Percentiles rank a stretch among this genome's conserved stretches.
Evolutionary conservation across 1,140 invertebrate genomes (phyloP).

Genomic region (Drosophila lowei): DNA sequence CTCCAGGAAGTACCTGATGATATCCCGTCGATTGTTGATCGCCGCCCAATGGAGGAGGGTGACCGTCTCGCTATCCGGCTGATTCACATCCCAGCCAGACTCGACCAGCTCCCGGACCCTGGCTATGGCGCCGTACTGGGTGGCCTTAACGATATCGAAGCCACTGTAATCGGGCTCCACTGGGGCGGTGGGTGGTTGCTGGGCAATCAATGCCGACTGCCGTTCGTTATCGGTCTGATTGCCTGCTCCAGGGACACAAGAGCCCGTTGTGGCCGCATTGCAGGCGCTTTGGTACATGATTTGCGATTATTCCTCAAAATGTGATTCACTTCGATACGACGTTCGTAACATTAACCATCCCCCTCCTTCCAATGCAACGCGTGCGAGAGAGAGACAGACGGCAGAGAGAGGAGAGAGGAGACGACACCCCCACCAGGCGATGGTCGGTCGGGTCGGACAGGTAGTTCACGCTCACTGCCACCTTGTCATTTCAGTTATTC

Average conservation of each 20-base stretch:
- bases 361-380: constrained; percentile 45
- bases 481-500: background rate
- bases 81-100: constrained; percentile 94
- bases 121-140: constrained; percentile 94
- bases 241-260: constrained; percentile 84
- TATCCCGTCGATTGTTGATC: constrained; percentile 97
- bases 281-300: constrained; percentile 87
- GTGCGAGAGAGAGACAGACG: constrained; percentile 20
- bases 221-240: constrained; percentile 84
- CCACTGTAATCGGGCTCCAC: constrained; percentile 90
- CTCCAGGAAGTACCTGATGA: constrained; percentile 93
- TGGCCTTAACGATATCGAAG: constrained; percentile 97
- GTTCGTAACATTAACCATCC: constrained; percentile 68
- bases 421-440: constrained; percentile 66
- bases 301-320: constrained; percentile 48
- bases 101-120: constrained; percentile 94
- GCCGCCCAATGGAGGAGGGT: constrained; percentile 99
- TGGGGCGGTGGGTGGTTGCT: constrained; percentile 85
- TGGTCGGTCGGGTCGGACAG: constrained; percentile 32
- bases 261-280: constrained; percentile 85
- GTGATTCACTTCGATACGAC: constrained; percentile 63
- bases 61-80: constrained; percentile 95
- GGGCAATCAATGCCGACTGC: constrained; percentile 84
- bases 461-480: constrained; percentile 47
- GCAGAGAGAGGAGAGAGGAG: constrained; percentile 24